These are phyloP conservation scores for Cerastoderma edule DNA, from an alignment of 2,888 invertebrate genomes.

Conservation along the genomic window DNA sequence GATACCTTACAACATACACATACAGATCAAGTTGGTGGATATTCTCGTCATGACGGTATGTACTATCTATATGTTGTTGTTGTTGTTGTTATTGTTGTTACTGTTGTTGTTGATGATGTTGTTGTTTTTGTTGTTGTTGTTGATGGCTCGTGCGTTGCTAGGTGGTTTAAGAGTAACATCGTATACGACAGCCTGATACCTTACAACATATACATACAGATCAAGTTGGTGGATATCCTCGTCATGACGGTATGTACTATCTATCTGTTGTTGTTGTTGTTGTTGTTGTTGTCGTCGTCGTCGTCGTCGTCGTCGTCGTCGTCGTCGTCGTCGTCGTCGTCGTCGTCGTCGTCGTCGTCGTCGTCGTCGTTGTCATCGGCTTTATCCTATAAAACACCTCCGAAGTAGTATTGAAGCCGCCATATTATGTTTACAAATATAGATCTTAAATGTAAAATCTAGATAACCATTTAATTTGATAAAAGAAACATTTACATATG, in stretches of 20 bases:
- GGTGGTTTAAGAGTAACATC: constrained; percentile 49
- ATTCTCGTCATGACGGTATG: constrained; percentile 25
- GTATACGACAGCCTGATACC: constrained; percentile 50
- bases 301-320: neutral
- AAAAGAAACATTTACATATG: too few species aligned
- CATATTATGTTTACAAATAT: too few species aligned
- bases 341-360: neutral
- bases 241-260: constrained; percentile 48
- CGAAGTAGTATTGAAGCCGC: too few species aligned
- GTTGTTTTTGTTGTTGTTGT: neutral
- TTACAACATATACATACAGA: constrained; percentile 38
- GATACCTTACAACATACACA: constrained; percentile 36
- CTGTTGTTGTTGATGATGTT: neutral
- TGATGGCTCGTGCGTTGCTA: neutral
- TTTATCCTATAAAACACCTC: neutral
- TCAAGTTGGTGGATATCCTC: constrained; percentile 51
- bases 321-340: too few species aligned
- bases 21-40: constrained; percentile 51
- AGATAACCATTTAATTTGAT: too few species aligned
- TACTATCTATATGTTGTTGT: neutral
- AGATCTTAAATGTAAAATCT: too few species aligned
- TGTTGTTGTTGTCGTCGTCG: too few species aligned
- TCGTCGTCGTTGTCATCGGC: neutral
- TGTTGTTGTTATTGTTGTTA: too few species aligned
- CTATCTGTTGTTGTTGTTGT: neutral